Evolutionary conservation across 2,113 vertebrate genomes (phyloP).

Genomic region (Gallinago paraguaiae): DNA sequence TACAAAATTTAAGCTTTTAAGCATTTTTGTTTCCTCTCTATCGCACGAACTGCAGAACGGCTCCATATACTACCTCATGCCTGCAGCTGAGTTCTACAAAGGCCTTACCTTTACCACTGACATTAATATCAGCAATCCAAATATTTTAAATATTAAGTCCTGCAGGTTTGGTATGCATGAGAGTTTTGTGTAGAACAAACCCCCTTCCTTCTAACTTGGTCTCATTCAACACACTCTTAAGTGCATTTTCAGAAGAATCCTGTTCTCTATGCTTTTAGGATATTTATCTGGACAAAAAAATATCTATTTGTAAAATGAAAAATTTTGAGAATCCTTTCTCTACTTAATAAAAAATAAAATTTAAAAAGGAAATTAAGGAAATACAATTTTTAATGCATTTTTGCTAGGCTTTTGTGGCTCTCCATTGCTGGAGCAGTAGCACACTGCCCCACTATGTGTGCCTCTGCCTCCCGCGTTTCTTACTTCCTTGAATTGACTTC

Average conservation of each 20-base stretch:
- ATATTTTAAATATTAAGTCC: neutral
- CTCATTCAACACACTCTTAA: neutral
- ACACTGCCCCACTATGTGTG: neutral
- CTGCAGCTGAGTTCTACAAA: neutral
- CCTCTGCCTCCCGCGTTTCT: neutral
- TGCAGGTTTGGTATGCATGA: neutral
- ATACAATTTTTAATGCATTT: neutral
- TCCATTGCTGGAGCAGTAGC: neutral
- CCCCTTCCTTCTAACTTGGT: neutral
- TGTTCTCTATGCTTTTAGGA: neutral
- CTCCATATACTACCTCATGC: neutral
- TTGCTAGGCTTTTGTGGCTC: neutral
- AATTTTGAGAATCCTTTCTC: neutral
- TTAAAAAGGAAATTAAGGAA: neutral
- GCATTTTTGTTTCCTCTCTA: neutral
- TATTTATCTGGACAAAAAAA: neutral
- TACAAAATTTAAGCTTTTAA: neutral
- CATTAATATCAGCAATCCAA: neutral
- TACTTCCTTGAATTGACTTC: slow-evolving; percentile 13
- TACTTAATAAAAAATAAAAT: neutral
- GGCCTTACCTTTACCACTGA: neutral
- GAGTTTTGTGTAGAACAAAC: neutral
- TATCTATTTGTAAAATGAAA: neutral
- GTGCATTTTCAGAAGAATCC: neutral
- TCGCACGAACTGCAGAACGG: neutral